These are phyloP conservation scores for Axea sp. DNA, from an alignment of 2,888 invertebrate genomes.

Conservation along the genomic window DNA sequence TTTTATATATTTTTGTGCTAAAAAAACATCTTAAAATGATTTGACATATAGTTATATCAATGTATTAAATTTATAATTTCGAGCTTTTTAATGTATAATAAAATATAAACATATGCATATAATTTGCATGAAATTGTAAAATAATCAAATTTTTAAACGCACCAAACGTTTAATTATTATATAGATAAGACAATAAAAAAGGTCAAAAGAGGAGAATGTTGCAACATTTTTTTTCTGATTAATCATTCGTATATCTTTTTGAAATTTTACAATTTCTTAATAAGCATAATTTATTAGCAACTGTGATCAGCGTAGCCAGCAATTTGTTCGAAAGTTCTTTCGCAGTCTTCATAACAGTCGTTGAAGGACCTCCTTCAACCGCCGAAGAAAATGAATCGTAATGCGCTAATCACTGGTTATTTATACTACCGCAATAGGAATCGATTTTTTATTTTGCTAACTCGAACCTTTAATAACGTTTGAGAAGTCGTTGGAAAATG, in stretches of 20 bases:
- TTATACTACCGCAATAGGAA: slow-evolving; percentile 59
- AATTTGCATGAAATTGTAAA: no score
- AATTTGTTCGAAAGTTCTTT: slow-evolving; percentile 55
- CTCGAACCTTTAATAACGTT: slow-evolving; percentile 17
- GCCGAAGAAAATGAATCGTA: slow-evolving; percentile 58
- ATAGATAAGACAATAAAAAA: no score
- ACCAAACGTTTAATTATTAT: no score
- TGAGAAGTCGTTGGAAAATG: slow-evolving; percentile 11
- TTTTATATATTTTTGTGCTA: no score
- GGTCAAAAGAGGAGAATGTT: no score
- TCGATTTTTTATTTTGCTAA: slow-evolving; percentile 17
- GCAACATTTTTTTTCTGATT: slow-evolving; percentile 11
- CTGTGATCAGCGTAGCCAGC: slow-evolving; percentile 35
- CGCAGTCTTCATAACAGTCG: slow-evolving; percentile 57
- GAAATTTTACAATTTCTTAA: slow-evolving; percentile 54
- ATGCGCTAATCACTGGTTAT: slow-evolving; percentile 60
- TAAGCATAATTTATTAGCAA: slow-evolving; percentile 56
- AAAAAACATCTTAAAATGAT: no score
- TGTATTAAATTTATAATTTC: no score
- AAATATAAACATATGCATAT: no score
- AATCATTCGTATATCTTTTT: slow-evolving; percentile 45
- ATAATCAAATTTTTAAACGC: no score
- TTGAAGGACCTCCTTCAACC: slow-evolving; percentile 51
- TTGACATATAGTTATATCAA: no score
- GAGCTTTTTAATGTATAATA: no score